phyloP scores from a whole-genome alignment of 2,888 invertebrate species.

The Schizaphis graminum region DNA sequence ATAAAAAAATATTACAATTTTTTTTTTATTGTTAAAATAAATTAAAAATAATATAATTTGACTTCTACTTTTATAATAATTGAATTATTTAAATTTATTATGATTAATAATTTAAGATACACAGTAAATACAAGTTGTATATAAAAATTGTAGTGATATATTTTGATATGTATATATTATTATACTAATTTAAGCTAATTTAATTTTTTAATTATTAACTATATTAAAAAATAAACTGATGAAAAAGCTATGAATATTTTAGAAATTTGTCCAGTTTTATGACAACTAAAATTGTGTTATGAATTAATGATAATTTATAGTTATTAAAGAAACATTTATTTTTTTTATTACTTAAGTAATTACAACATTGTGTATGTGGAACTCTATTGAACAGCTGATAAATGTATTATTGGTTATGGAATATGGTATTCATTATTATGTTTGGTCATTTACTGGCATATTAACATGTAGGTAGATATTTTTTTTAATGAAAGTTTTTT shows the following conservation, averaged over 20 bases:
- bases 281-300: neutral
- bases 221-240: neutral
- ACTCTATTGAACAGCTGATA: neutral
- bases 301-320: neutral
- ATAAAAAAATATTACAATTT: neutral
- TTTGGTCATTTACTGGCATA: neutral
- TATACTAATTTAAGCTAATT: neutral
- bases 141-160: neutral
- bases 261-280: neutral
- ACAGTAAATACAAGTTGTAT: neutral
- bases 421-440: neutral
- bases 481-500: neutral
- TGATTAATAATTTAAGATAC: neutral
- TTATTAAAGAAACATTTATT: neutral
- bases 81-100: neutral
- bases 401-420: neutral
- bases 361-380: neutral
- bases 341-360: neutral
- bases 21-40: conserved; percentile 3
- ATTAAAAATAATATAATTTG: neutral
- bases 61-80: conserved; percentile 2
- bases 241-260: neutral
- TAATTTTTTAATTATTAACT: neutral
- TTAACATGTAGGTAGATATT: neutral
- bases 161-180: neutral